phyloP scores from a whole-genome alignment of 2,888 invertebrate species.

The Drosophila borborema region DNA sequence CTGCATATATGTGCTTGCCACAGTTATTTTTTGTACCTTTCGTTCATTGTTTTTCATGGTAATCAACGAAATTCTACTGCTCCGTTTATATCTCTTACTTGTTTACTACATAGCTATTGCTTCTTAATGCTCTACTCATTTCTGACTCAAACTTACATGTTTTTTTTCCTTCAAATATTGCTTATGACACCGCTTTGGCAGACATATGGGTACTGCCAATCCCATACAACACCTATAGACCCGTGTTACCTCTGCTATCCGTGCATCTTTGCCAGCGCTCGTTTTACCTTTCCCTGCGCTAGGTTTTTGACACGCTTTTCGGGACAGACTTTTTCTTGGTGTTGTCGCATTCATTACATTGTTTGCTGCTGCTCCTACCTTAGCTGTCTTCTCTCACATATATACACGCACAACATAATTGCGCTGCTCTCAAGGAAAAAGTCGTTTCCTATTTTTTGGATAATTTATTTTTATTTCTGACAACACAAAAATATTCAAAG shows the following conservation, averaged over 20 bases:
- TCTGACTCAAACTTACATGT: neutral
- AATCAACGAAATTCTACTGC: constrained; percentile 66
- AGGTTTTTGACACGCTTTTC: constrained; percentile 80
- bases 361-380: constrained; percentile 39
- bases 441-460: constrained; percentile 62
- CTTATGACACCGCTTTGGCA: constrained; percentile 65
- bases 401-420: constrained; percentile 53
- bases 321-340: constrained; percentile 44
- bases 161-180: constrained; percentile 17
- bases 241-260: neutral
- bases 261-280: too few relatives aligned
- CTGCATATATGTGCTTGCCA: constrained; percentile 4
- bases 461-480: constrained; percentile 10
- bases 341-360: constrained; percentile 71
- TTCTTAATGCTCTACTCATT: neutral
- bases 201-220: constrained; percentile 57
- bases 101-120: neutral
- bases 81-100: constrained; percentile 36
- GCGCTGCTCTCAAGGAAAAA: constrained; percentile 42
- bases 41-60: constrained; percentile 39
- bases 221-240: neutral
- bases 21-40: constrained; percentile 8
- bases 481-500: constrained; percentile 60
- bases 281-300: constrained; percentile 38
- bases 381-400: neutral